Percentiles rank a stretch among this genome's conserved stretches.
These are phyloP conservation scores for Cepaea nemoralis DNA, from an alignment of 1,140 invertebrate genomes.

Conservation along the genomic window DNA sequence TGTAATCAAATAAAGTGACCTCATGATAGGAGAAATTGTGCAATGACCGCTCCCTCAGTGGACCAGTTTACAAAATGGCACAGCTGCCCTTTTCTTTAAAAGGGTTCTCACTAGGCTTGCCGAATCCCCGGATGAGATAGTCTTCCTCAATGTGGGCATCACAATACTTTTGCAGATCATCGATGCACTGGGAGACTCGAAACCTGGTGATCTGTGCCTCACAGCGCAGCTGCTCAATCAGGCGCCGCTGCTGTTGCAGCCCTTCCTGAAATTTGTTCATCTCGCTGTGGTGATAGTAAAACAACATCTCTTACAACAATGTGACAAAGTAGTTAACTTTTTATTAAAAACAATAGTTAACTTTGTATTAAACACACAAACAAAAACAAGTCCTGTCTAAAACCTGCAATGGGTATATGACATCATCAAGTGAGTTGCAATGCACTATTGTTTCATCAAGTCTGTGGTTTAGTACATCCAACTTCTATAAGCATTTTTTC, in stretches of 20 bases:
- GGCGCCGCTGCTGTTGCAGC: conserved; percentile 83
- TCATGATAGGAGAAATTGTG: too few species aligned
- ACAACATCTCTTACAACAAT: too few species aligned
- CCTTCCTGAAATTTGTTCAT: conserved; percentile 70
- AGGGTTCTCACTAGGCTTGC: conserved; percentile 95
- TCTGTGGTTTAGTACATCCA: too few species aligned
- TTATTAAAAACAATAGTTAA: too few species aligned
- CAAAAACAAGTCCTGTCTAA: too few species aligned
- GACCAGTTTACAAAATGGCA: conserved; percentile 78
- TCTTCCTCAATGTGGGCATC: conserved; percentile 94
- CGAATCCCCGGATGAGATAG: conserved; percentile 94
- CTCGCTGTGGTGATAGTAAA: neutral
- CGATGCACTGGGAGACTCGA: conserved; percentile 88
- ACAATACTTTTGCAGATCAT: conserved; percentile 88
- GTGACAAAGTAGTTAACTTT: too few species aligned
- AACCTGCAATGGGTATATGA: too few species aligned
- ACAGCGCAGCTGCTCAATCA: conserved; percentile 92
- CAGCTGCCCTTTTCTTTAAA: conserved; percentile 97
- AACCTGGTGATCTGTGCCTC: conserved; percentile 92
- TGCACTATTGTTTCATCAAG: too few species aligned
- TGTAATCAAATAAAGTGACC: too few species aligned
- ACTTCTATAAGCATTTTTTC: too few species aligned
- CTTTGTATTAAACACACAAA: too few species aligned
- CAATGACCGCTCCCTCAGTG: neutral
- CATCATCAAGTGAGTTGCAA: too few species aligned